Base-by-base conservation (phyloP, 1,140 invertebrate genomes). In the Asbolus verrucosus region DNA sequence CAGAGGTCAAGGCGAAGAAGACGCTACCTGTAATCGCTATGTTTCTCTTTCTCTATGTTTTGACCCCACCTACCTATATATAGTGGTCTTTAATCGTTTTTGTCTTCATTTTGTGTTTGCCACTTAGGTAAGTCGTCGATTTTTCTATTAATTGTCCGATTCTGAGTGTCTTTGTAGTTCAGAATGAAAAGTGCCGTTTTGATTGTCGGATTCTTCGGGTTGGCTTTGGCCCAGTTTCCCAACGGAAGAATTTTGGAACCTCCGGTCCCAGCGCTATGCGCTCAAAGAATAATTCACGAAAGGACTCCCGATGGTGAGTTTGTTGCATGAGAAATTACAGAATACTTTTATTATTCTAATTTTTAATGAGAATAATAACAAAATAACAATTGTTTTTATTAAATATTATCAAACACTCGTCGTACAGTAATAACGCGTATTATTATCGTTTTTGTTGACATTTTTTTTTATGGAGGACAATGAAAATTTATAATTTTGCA, bases 181-280 rank as follows among this genome's bases (percentile, higher is more conserved):
- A 46, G 27, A 41, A 65, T 46, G 38, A 65, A 31, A 46, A 38
- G 59, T 62, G 59, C 9, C 59, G 41, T 65, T 65, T 39, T 65
- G 39, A 24, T 65, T 27, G 62, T 46, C 16, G 62, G 24, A 1
- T 9, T 65, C 13, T 24, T 84, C 43, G 82, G 83, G 65, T 74
- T 82, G 33, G 85, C 84, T 41, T 80, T 82, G 27, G 88, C 87
- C 13, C 90, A 92, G 78, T 91, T 91, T 77, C 86, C 86, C 33
- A 87, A 87, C 73, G 89, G 88, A 61, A 84, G 90, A 67, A 86
- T 90, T 75, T 79, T 93, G 71, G 91, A 92, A 76, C 87, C 89
- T 2, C 91, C 91, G 5, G 86, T 90, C 69, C 89, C 91, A 6
- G 81, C 84, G n/a, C 84, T 89, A 16, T 93, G 91, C 76, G 88